These are phyloP conservation scores for Entomobrya proxima DNA, from an alignment of 2,888 invertebrate species.

Conservation along the genomic window DNA sequence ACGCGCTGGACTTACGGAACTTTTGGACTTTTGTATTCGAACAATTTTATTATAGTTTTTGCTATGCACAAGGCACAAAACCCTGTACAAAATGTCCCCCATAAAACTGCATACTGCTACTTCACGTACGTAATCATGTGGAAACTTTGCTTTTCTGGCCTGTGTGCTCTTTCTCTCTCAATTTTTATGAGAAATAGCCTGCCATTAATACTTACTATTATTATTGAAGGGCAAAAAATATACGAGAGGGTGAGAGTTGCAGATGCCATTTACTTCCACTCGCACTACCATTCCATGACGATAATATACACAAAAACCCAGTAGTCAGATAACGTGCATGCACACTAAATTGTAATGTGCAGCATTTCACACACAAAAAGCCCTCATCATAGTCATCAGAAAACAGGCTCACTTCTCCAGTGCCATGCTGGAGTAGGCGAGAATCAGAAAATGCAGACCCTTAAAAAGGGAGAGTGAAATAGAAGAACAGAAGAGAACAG, in stretches of 20 bases:
- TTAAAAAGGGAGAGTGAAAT: constrained; percentile 64
- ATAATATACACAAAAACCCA: background rate
- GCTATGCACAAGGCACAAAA: no score
- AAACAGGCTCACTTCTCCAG: no score
- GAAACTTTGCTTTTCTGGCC: constrained; percentile 45
- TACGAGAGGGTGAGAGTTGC: constrained; percentile 55
- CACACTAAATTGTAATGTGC: background rate
- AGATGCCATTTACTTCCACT: constrained; percentile 34
- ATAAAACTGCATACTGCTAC: no score
- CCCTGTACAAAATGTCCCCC: no score
- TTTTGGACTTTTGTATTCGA: no score
- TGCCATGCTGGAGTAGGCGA: background rate
- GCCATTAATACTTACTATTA: constrained; percentile 30
- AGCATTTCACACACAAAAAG: background rate
- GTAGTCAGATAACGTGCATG: constrained; percentile 5
- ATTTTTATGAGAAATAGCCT: background rate
- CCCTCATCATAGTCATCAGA: background rate
- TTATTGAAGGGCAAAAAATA: constrained; percentile 24
- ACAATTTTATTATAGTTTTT: no score
- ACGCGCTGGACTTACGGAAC: no score
- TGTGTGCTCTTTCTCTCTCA: background rate
- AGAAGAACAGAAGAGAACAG: constrained; percentile 24
- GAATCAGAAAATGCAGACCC: constrained; percentile 34
- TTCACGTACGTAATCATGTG: constrained; percentile 43
- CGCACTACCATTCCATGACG: background rate